Conservation (phyloP, 2,888 invertebrate species). For the Cephonodes hylas region DNA sequence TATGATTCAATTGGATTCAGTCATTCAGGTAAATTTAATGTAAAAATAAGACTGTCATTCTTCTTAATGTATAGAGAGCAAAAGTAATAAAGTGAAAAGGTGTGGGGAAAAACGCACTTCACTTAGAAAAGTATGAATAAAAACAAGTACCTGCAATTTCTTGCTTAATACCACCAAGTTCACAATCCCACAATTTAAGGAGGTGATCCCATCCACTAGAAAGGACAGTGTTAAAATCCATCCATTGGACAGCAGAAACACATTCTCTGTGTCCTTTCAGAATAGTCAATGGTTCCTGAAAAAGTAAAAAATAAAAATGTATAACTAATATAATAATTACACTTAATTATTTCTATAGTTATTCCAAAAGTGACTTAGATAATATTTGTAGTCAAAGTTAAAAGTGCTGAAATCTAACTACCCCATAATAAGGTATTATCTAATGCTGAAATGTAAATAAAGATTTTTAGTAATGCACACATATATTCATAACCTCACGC, state of each 20-base stretch:
- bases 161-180: conserved; percentile 89
- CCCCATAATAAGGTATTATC: no score
- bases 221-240: conserved; percentile 87
- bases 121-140: neutral
- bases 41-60: no score
- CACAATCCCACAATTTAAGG: conserved; percentile 95
- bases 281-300: conserved; percentile 90
- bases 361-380: no score
- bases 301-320: conserved; percentile 16
- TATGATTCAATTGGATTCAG: neutral
- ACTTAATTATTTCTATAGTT: neutral
- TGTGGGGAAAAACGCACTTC: no score
- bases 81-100: no score
- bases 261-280: conserved; percentile 96
- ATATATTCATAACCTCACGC: no score
- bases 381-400: no score
- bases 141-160: conserved; percentile 88
- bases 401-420: no score
- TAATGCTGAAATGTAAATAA: no score
- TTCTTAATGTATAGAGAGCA: no score
- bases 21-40: neutral
- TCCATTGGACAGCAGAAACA: conserved; percentile 92
- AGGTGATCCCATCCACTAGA: conserved; percentile 98
- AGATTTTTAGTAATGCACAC: no score
- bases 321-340: neutral